phyloP scores from a whole-genome alignment of 2,888 invertebrate genomes.

The Monopis laevigella region DNA sequence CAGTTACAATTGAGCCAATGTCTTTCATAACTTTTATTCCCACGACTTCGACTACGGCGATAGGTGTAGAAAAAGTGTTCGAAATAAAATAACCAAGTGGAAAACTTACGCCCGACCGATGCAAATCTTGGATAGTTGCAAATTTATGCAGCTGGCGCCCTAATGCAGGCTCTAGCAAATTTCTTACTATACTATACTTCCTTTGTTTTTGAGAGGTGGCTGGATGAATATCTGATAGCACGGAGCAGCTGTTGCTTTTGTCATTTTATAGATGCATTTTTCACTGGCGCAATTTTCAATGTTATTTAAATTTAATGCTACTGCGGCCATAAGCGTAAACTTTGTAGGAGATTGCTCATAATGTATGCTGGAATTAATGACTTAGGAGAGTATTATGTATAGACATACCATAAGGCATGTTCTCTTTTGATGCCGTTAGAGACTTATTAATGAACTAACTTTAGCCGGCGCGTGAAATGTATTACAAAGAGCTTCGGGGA shows the following conservation, averaged over 20 bases:
- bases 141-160: slow-evolving; percentile 13
- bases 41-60: slow-evolving; percentile 4
- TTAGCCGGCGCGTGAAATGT: too few relatives aligned
- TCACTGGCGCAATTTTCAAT: slow-evolving; percentile 11
- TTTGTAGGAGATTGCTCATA: slow-evolving; percentile 2
- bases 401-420: too few relatives aligned
- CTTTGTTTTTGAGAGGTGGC: slow-evolving; percentile 9
- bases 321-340: neutral
- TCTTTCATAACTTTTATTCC: slow-evolving; percentile 10
- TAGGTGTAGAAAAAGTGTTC: slow-evolving; percentile 1
- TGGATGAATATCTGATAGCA: slow-evolving; percentile 12
- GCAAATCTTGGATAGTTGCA: slow-evolving; percentile 8
- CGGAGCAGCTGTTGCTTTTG: slow-evolving; percentile 11
- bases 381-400: too few relatives aligned
- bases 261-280: slow-evolving; percentile 11
- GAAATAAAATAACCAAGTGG: slow-evolving; percentile 6
- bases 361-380: slow-evolving; percentile 4
- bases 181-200: slow-evolving; percentile 11
- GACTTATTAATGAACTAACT: too few relatives aligned
- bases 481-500: too few relatives aligned
- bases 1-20: slow-evolving; percentile 10
- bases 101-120: slow-evolving; percentile 5
- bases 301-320: slow-evolving; percentile 10
- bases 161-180: slow-evolving; percentile 11
- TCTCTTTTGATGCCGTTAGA: too few relatives aligned